A percentile compares a stretch with the other conserved stretches of the same genome.
phyloP scores from a whole-genome alignment of 2,888 invertebrate species.

The Drosophila emarginata region DNA sequence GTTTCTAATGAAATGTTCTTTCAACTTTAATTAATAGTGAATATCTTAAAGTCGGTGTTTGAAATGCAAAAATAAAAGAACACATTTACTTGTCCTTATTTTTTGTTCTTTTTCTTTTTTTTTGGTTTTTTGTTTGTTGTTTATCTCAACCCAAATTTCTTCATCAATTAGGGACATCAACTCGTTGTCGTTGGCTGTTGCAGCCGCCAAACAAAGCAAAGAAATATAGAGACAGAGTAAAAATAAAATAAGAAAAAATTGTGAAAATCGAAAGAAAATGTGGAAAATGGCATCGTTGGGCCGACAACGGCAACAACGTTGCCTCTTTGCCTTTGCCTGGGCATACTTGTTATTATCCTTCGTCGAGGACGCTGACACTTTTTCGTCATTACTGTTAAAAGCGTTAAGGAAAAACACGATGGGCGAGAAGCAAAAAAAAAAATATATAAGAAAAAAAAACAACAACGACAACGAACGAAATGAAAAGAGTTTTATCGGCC shows the following conservation, averaged over 20 bases:
- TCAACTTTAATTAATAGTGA: not conserved
- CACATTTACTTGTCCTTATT: conserved; percentile 14
- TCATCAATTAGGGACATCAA: conserved; percentile 77
- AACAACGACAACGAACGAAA: conserved; percentile 54
- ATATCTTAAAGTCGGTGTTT: not conserved
- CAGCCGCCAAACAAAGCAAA: conserved; percentile 43
- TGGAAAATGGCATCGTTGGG: conserved; percentile 45
- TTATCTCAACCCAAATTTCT: conserved; percentile 73
- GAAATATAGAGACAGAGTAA: conserved; percentile 20
- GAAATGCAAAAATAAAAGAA: not conserved
- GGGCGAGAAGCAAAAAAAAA: conserved; percentile 22
- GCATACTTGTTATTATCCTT: conserved; percentile 79
- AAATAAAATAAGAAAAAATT: conserved; percentile 18
- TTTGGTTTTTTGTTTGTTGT: conserved; percentile 26
- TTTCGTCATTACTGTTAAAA: conserved; percentile 80
- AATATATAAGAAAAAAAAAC: conserved; percentile 25
- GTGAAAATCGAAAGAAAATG: conserved; percentile 22
- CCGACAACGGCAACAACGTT: conserved; percentile 2
- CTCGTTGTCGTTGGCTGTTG: conserved; percentile 54
- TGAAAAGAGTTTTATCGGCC: conserved; percentile 71
- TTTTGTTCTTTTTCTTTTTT: not conserved
- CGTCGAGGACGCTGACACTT: conserved; percentile 80
- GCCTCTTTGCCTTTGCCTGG: conserved; percentile 56
- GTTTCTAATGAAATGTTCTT: too few species aligned
- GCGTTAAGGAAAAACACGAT: conserved; percentile 58